phyloP scores from a whole-genome alignment of 2,113 vertebrate genomes.

The Perca fluviatilis region DNA sequence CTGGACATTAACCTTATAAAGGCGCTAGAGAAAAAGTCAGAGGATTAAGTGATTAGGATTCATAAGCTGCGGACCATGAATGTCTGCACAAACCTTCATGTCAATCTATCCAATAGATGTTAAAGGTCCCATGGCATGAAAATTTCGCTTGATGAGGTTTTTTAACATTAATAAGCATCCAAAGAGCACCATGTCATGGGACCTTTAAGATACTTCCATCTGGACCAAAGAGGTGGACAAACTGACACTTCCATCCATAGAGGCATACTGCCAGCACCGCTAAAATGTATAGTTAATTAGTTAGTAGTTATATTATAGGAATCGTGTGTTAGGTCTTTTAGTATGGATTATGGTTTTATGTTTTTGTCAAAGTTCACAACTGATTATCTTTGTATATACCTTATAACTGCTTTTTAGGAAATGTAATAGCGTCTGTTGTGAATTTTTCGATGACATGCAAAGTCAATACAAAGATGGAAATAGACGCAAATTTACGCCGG shows the following conservation, averaged over 20 bases:
- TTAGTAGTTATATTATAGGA: too few relatives aligned
- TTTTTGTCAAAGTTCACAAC: neutral
- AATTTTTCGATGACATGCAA: too few relatives aligned
- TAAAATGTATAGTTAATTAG: too few relatives aligned
- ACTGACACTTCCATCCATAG: neutral
- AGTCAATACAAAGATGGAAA: too few relatives aligned
- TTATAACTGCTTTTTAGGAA: neutral
- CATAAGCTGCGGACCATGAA: neutral
- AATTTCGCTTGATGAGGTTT: too few relatives aligned
- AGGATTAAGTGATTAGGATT: neutral
- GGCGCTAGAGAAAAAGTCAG: neutral
- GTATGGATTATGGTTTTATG: neutral
- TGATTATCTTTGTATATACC: neutral
- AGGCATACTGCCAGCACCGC: neutral
- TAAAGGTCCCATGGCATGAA: too few relatives aligned
- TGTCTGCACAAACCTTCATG: neutral
- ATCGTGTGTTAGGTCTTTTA: neutral
- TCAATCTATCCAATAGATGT: neutral
- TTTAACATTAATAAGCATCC: too few relatives aligned
- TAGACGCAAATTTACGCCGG: too few relatives aligned
- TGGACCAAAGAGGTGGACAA: neutral
- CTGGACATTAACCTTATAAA: neutral
- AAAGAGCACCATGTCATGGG: too few relatives aligned
- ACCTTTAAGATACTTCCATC: neutral
- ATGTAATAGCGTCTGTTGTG: too few relatives aligned